Conservation (phyloP, 2,113 vertebrate genomes). For the Pseudorectes ferrugineus region DNA sequence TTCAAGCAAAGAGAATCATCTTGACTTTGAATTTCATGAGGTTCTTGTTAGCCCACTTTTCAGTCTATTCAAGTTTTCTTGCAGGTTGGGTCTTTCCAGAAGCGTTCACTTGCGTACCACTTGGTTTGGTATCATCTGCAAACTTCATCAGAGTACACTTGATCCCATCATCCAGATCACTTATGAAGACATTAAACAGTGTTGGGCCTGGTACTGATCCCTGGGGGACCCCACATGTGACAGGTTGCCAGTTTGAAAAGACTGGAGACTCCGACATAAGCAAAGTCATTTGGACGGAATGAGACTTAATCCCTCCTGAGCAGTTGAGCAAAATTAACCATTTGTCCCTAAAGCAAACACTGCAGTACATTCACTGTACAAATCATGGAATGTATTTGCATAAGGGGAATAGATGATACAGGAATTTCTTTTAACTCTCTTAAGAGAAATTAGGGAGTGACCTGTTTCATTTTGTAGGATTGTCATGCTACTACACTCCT, state of each 20-base stretch:
- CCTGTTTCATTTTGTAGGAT: not conserved
- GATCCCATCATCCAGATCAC: not conserved
- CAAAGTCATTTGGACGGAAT: not conserved
- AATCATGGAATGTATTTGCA: not conserved
- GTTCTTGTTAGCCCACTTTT: not conserved
- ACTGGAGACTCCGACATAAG: not conserved
- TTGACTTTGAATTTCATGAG: not conserved
- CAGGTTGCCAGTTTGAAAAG: not conserved
- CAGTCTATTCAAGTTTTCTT: not conserved
- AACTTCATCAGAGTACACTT: not conserved
- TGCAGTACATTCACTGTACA: not conserved
- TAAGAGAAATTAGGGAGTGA: not conserved
- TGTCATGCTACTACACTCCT: not conserved
- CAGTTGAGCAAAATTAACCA: not conserved
- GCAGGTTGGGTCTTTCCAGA: not conserved
- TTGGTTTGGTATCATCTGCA: not conserved
- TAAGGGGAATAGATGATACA: not conserved
- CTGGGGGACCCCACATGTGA: too few species aligned
- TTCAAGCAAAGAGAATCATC: not conserved
- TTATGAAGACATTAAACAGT: not conserved
- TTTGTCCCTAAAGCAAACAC: not conserved
- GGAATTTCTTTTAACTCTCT: not conserved
- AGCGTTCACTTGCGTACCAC: not conserved
- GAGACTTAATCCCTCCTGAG: not conserved
- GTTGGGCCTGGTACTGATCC: not conserved